phyloP scores from a whole-genome alignment of 1,140 invertebrate genomes.

The Heliconius nattereri region DNA sequence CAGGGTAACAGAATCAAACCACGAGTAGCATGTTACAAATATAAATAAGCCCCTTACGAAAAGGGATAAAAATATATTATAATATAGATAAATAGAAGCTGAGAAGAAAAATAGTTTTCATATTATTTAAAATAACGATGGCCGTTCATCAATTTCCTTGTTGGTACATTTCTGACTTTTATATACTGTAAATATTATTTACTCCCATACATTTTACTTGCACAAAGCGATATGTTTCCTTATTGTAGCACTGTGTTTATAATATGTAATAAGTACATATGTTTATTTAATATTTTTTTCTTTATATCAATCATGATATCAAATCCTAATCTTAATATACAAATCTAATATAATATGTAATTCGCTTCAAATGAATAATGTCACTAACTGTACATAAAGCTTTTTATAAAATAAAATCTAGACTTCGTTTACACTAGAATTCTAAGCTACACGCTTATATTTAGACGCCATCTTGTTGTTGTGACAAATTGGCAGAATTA shows the following conservation, averaged over 20 bases:
- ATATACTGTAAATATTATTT: conserved; percentile 6
- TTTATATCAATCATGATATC: conserved; percentile 68
- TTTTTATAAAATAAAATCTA: conserved; percentile 78
- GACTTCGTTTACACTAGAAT: conserved; percentile 63
- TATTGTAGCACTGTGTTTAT: conserved; percentile 74
- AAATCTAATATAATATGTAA: conserved; percentile 65
- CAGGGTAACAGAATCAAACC: too few species aligned
- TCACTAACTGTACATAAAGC: conserved; percentile 78
- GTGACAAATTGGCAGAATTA: conserved; percentile 49
- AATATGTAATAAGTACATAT: conserved; percentile 47
- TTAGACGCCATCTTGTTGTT: conserved; percentile 56
- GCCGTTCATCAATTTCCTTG: conserved; percentile 11
- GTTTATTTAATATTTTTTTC: conserved; percentile 54
- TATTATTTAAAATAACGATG: conserved; percentile 10
- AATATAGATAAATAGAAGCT: conserved; percentile 18
- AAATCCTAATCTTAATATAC: conserved; percentile 76
- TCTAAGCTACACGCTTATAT: conserved; percentile 67
- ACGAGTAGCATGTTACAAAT: not conserved
- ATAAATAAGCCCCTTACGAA: conserved; percentile 13
- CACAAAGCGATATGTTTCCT: conserved; percentile 78
- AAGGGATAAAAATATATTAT: conserved; percentile 1
- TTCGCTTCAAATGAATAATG: conserved; percentile 66
- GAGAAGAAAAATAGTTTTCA: conserved; percentile 11
- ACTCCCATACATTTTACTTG: conserved; percentile 55
- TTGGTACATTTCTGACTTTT: conserved; percentile 30